Evolutionary conservation across 2,888 invertebrate genomes (phyloP), one percentile per base, ranked within the genome.

Genomic region (Autographa pulchrina): DNA sequence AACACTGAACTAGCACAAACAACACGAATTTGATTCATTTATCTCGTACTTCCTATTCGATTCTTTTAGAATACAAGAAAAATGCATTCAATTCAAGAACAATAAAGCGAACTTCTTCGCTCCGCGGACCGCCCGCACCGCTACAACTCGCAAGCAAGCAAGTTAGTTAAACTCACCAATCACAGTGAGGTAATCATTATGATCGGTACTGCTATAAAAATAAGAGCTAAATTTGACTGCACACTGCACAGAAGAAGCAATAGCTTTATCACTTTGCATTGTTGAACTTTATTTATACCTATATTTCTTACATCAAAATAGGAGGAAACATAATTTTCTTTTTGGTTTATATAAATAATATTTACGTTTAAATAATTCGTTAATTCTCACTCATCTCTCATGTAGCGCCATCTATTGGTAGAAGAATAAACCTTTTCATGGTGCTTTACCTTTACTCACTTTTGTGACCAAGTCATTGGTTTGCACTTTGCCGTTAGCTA

Each of bases 21-120:
- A 70, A 81, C 76, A 82, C 72, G 68, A 64, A 65, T 81, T 81
- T 73, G 73, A 75, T 70, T 74, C 43, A 81, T 69, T 67, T 72
- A 54, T 62, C 74, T 80, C 72, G 68, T 73, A 80, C 74, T 77
- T 75, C 63, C 70, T 79, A 69, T 75, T 82, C 67, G 72, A 83
- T 74, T 75, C 77, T 58, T 38, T 62, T 77, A 63, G 63, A 81
- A 74, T 77, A 73, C 74, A 85, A 73, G 80, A 85, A 80, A 87
- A 86, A 80, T 84, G 84, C 85, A 86, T 83, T 70, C 62, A 82
- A 82, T 83, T 69, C 62, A 81, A 82, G 78, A 85, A 87, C 78
- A 83, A 72, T 73, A 82, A 56, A 84, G 72, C 74, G 69, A 82
- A 84, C 75, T 82, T 83, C 78, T 73, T 73, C 62, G 63, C 70